Base-by-base conservation (phyloP, 35 echinoderm and acorn worm genomes). In the Eucidaris tribuloides region DNA sequence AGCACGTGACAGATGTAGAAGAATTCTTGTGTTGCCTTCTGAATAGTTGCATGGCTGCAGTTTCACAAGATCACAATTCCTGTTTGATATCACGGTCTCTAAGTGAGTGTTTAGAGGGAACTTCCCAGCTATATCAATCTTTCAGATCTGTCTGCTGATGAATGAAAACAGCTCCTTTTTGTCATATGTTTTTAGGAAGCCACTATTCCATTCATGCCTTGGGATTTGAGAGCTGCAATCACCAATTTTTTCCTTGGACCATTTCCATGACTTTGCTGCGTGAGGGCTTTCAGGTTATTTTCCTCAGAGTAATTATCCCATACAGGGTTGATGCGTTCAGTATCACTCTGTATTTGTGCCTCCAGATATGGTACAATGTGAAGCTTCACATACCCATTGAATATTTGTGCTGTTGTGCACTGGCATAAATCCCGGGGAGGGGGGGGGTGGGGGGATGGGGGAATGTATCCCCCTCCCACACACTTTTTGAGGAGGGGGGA, bases 1-100 rank as follows among this genome's bases (percentile, higher is more conserved):
- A 0, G 83, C 83, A 85, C 77, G 83, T 56, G 63, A 2, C 44
- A 85, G 28, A 85, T 85, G 83, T 48, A 85, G 54, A 39, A 85
- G 27, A 32, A 85, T 77, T 35, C 83, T 72, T 39, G 65, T 85
- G 48, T 77, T 70, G 20, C 65, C 65, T 36, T 76, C 65, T 30
- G 63, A 72, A 76, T 85, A 70, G 33, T 84, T 84, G 43, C 82
- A 84, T 71, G 82, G 61, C 36, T 71, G 29, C 24, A 76, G 83
- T 35, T 64, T 74, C 56, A 48, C 41, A 33, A 77, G 45, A 23
- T 72, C 54, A 82, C 50, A 33, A 19, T 82, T 11, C n/a, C 40
- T 82, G 52, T 82, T 82, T 29, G 79, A 82, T 5, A 82, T 49
- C 33, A 82, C 49, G 56, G 79, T 61, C 1, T 82, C 79, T 17